Evolutionary conservation across 2,797 vertebrate genomes (phyloP).

Genomic region (Pseudomugil tenellus): DNA sequence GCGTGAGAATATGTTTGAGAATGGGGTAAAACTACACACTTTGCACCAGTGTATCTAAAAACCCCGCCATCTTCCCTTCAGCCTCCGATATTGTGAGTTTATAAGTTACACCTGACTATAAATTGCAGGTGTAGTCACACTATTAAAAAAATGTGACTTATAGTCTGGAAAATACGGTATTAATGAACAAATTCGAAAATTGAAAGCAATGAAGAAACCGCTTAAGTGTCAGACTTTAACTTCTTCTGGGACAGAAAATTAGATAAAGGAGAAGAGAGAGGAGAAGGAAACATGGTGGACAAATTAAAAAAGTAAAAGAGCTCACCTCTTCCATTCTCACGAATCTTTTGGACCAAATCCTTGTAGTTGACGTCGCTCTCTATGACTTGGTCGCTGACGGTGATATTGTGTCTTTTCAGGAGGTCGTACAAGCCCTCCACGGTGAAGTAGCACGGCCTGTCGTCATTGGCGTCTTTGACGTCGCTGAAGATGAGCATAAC

Average conservation of each 20-base stretch:
- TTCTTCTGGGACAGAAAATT: background rate
- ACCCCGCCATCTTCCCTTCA: too few relatives aligned
- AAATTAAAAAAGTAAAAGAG: background rate
- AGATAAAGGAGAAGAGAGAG: background rate
- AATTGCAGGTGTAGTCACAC: too few relatives aligned
- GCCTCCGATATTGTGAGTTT: too few relatives aligned
- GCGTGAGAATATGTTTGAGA: too few relatives aligned
- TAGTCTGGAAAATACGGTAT: too few relatives aligned
- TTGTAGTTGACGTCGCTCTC: constrained; percentile 73
- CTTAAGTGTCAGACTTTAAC: background rate
- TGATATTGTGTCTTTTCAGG: constrained; percentile 79
- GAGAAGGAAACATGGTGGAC: background rate
- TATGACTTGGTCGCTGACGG: constrained; percentile 72
- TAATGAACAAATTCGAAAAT: background rate
- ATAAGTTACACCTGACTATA: too few relatives aligned
- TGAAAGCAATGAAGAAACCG: background rate
- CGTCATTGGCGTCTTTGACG: constrained; percentile 75
- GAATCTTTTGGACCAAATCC: constrained; percentile 80
- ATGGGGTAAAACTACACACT: too few relatives aligned
- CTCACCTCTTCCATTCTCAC: constrained; percentile 76
- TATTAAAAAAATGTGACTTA: too few relatives aligned
- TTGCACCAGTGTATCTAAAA: too few relatives aligned
- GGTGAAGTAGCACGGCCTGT: constrained; percentile 86
- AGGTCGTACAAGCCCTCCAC: constrained; percentile 85
- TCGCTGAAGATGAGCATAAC: constrained; percentile 85